Evolutionary conservation across 2,888 invertebrate species (phyloP).

Genomic region (Sphinx pinastri): DNA sequence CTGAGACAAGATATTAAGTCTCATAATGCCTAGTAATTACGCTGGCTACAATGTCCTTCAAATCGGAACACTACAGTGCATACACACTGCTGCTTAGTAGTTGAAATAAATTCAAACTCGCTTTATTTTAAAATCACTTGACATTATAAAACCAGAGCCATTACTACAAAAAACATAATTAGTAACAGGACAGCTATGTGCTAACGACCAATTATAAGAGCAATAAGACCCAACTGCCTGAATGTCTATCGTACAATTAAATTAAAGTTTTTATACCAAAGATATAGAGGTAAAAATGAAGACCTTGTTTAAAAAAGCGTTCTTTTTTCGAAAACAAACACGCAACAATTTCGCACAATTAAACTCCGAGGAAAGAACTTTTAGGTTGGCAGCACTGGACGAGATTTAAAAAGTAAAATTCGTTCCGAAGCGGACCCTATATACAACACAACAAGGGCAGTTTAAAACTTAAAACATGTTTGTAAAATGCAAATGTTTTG

Average conservation of each 20-base stretch:
- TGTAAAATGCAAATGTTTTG: constrained; percentile 25
- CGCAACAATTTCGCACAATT: constrained; percentile 77
- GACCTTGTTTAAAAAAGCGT: constrained; percentile 21
- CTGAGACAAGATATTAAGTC: too few relatives aligned
- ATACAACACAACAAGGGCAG: neutral
- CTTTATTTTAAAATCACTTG: neutral
- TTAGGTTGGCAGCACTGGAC: constrained; percentile 13
- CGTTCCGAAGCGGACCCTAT: constrained; percentile 31
- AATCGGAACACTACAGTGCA: too few relatives aligned
- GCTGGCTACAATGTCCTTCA: too few relatives aligned
- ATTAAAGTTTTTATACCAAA: constrained; percentile 21
- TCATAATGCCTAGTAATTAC: too few relatives aligned
- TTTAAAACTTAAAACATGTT: constrained; percentile 6
- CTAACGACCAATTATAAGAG: constrained; percentile 47
- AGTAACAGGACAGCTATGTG: constrained; percentile 39
- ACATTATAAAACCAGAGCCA: constrained; percentile 28
- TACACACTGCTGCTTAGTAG: too few relatives aligned
- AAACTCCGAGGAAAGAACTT: constrained; percentile 71
- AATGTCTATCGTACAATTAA: constrained; percentile 15
- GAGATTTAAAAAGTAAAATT: constrained; percentile 27
- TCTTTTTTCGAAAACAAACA: constrained; percentile 61
- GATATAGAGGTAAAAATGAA: constrained; percentile 22
- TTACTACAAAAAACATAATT: constrained; percentile 29
- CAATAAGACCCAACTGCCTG: constrained; percentile 28
- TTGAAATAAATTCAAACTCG: too few relatives aligned